Base-by-base conservation (phyloP, 1,140 invertebrate genomes). In the Drosophila paulistorum region DNA sequence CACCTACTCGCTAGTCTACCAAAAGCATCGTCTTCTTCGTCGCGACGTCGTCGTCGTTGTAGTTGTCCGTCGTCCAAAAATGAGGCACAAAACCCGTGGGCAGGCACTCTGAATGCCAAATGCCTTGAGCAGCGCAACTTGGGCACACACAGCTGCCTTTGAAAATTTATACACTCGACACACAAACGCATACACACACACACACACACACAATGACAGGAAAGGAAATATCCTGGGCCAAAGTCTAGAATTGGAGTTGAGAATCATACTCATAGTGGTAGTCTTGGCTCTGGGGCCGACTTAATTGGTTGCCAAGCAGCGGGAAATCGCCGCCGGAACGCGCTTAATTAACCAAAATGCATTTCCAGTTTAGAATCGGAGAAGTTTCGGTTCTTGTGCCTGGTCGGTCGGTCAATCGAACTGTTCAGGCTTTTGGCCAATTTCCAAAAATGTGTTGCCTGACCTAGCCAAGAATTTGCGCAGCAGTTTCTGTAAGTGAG, bases 291-390 rank as follows among this genome's bases (percentile, higher is more conserved):
- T 67, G 65, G 82, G 81, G 72, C 71, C 79, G 33, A 76, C 83
- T 83, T 86, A 86, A 86, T 86, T 86, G 83, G 83, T 87, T 86
- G 84, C 76, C 63, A 86, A 87, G 83, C 83, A 86, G 83, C 83
- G 83, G 83, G 83, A 86, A 86, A 86, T 86, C 83, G 79, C 71
- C 76, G 83, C 73, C 83, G 79, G 79, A 87, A 86, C 83, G 83
- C 83, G 83, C 70, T 83, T 86, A 87, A 86, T 86, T 86, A 86
- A 83, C 83, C 84, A 83, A 86, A 86, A 87, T 87, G 83, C 83
- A 86, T 89, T 86, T 87, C 73, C 9, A 76, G 79, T 60, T 70
- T 77, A 63, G 48, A 77, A 76, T 76, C 66, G 55, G 54, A 76
- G 75, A 64, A 73, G 75, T 37, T 51, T 51, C 45, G 45, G 42